Percentiles rank a stretch among this genome's conserved stretches.
Evolutionary conservation across 1,140 invertebrate species (phyloP).

Genomic region (Contarinia nasturtii): DNA sequence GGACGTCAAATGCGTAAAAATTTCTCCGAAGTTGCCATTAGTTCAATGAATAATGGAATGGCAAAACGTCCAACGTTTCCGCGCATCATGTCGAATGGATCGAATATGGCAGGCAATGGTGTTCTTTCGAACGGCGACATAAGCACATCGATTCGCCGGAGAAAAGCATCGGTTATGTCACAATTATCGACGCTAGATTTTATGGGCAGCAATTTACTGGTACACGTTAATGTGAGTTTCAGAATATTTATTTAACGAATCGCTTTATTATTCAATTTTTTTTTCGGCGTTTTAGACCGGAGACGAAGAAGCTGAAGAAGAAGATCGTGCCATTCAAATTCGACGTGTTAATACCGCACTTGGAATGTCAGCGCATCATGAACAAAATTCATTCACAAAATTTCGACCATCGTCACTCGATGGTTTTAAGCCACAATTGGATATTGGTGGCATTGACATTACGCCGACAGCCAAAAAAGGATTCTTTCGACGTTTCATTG

Average conservation of each 20-base stretch:
- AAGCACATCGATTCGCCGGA: constrained; percentile 27
- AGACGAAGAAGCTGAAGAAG: constrained; percentile 21
- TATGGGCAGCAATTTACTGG: constrained; percentile 42
- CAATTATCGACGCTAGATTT: constrained; percentile 51
- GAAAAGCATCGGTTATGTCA: constrained; percentile 43
- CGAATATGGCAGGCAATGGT: constrained; percentile 11
- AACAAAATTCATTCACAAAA: not conserved
- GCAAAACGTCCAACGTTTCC: constrained; percentile 23
- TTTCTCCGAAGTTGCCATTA: constrained; percentile 22
- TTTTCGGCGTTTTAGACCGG: constrained; percentile 9
- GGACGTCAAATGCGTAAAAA: constrained; percentile 20
- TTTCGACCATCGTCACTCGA: not conserved
- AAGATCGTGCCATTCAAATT: constrained; percentile 15
- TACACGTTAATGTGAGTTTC: constrained; percentile 36
- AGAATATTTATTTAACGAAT: not conserved
- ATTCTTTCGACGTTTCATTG: constrained; percentile 30
- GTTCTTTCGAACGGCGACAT: constrained; percentile 18
- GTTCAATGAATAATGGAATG: constrained; percentile 16
- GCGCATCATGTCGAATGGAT: constrained; percentile 19
- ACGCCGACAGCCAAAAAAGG: constrained; percentile 18
- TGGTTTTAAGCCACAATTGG: not conserved
- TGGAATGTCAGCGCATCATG: constrained; percentile 6
- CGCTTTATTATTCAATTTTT: not conserved
- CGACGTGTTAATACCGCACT: constrained; percentile 19
- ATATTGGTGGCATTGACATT: not conserved